Percentiles rank a stretch among this genome's conserved stretches.
Evolutionary conservation across 2,797 vertebrate species (phyloP).

Genomic region (Spondyliosoma cantharus): DNA sequence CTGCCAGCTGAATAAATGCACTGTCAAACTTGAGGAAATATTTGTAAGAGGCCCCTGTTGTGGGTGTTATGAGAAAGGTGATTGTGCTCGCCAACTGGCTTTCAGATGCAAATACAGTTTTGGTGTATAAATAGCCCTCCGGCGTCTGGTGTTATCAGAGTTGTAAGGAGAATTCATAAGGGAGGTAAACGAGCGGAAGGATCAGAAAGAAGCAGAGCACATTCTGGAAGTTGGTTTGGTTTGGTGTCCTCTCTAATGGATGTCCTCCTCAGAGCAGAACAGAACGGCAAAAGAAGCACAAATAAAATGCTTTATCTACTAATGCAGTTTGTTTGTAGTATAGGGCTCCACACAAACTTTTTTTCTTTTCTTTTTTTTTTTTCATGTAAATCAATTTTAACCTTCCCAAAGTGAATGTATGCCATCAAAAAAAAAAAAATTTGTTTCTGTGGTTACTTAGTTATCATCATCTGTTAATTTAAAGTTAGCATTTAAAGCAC

Average conservation of each 20-base stretch:
- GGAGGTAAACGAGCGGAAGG: slow-evolving; percentile 26
- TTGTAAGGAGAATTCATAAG: slow-evolving; percentile 68
- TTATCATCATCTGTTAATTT: no score
- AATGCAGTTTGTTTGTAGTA: background rate
- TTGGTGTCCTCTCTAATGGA: slow-evolving; percentile 54
- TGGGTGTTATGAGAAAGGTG: slow-evolving; percentile 50
- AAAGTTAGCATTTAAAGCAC: no score
- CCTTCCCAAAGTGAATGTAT: no score
- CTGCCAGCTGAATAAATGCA: slow-evolving; percentile 47
- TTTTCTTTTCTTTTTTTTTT: no score
- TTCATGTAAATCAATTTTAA: no score
- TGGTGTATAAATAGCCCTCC: slow-evolving; percentile 63
- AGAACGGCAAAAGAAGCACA: slow-evolving; percentile 12
- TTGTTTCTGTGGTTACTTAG: no score
- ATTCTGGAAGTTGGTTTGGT: slow-evolving; percentile 55
- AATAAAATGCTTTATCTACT: slow-evolving; percentile 4
- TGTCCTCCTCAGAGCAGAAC: slow-evolving; percentile 32
- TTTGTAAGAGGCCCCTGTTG: slow-evolving; percentile 52
- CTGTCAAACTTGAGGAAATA: slow-evolving; percentile 62
- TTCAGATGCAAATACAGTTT: slow-evolving; percentile 68
- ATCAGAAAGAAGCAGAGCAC: slow-evolving; percentile 56
- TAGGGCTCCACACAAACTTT: no score
- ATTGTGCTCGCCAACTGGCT: slow-evolving; percentile 52
- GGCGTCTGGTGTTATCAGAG: slow-evolving; percentile 52
- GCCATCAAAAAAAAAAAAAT: no score